Conservation (phyloP, 2,113 vertebrate genomes). For the Rutilus rutilus region DNA sequence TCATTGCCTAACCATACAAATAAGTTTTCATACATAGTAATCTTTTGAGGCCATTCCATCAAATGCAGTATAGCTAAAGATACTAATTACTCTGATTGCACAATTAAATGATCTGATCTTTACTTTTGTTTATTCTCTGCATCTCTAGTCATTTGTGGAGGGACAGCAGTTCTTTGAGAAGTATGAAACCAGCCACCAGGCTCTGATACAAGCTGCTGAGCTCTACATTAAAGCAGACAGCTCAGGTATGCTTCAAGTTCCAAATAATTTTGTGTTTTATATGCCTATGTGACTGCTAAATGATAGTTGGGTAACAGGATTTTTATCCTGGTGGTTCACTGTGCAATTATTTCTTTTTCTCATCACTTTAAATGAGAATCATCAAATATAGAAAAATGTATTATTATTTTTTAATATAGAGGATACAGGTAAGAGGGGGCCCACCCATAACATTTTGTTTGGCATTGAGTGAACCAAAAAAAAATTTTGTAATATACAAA, state of each 20-base stretch:
- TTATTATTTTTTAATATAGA: too few species aligned
- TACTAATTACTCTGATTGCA: neutral
- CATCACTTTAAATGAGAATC: neutral
- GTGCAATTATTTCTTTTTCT: neutral
- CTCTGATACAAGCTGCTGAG: constrained; percentile 87
- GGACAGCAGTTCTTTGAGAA: constrained; percentile 94
- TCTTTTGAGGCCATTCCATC: neutral
- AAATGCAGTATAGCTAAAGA: neutral
- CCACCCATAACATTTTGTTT: neutral
- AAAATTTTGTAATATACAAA: constrained; percentile 19
- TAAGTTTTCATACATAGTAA: neutral
- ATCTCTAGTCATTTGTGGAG: constrained; percentile 87
- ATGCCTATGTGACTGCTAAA: neutral
- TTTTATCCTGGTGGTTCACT: neutral
- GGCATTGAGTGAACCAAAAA: neutral
- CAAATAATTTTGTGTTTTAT: neutral
- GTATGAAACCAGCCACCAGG: constrained; percentile 88
- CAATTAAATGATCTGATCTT: neutral
- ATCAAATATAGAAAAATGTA: neutral
- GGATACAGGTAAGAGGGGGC: neutral
- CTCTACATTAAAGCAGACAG: constrained; percentile 89
- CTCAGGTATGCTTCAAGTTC: constrained; percentile 80
- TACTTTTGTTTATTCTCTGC: constrained; percentile 46
- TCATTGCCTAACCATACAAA: neutral
- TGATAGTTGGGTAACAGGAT: neutral